Base-by-base conservation (phyloP, 2,113 vertebrate species). In the Cervus canadensis region DNA sequence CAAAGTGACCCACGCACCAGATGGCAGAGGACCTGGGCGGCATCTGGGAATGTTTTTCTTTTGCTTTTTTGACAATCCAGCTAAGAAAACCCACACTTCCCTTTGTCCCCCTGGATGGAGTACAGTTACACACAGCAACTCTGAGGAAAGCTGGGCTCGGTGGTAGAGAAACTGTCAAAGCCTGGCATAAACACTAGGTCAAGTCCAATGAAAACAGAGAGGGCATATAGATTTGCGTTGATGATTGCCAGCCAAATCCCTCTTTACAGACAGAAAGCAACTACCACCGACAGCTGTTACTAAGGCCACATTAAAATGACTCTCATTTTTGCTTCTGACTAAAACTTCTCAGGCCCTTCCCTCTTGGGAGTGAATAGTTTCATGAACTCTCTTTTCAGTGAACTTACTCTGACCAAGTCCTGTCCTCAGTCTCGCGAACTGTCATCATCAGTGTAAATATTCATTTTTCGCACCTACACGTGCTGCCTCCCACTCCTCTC, bases 261-360 rank as follows among this genome's bases (percentile, higher is more conserved):
- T 96, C 62, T 93, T 81, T 87, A 88, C 25, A 93, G 89, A 94
- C 4, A 87, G 7, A 85, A 94, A 91, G 60, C 90, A 96, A 84
- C 89, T 71, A 94, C 83, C 91, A 89, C 56, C 13, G 76, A 96
- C 19, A 94, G 87, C 86, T 96, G 87, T 95, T 96, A 78, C 74
- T 71, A 94, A 45, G 59, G 60, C 74, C 81, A 97, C 97, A 74
- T 85, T 87, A 97, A 95, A 97, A 97, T 57, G 71, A 87, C 71
- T 76, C 64, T 91, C 54, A 96, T 40, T 94, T 96, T 89, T 40
- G 14, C 79, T 95, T 95, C 45, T 76, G 50, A 95, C 89, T 94
- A 26, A 93, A 97, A 97, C 81, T 93, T 96, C 33, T 76, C 33
- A 96, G 82, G 60, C 30, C 62, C 43, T 86, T 71, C 33, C 21